Base-by-base conservation (phyloP, 2,888 invertebrate genomes). In the Philereme vetulata region DNA sequence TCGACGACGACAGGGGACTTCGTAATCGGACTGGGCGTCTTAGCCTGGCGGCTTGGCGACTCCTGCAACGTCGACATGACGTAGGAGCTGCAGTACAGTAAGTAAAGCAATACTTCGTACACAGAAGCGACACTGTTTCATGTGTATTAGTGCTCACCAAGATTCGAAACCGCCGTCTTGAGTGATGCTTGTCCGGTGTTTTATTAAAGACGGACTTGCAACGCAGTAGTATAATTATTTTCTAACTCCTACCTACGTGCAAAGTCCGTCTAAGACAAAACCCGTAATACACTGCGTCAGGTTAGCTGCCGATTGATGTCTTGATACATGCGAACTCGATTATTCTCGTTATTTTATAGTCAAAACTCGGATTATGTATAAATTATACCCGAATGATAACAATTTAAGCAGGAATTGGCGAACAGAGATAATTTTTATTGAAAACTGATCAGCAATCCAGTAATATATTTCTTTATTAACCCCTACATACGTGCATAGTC, bases 41-140 rank as follows among this genome's bases (percentile, higher is more conserved):
- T 49, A 32, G 32, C 49, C 32, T 38, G 43, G 10, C 36, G 42
- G 21, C 10, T 48, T 21, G 51, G 51, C 4, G 60, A 60, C 34
- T 48, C 56, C 61, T 61, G 61, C 11, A 56, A 61, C 36, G 46
- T 46, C 43, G 50, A 57, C 40, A 21, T 48, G 43, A 47, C 51
- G 57, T 51, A 51, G 42, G 32, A 38, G 36, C 33, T 52, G 48
- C 35, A 34, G 43, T 45, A 11, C 47, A 11, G 40, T 47, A 45
- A 40, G 49, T 11, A 11, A 47, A 44, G 56, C 46, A 44, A 51
- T 43, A 9, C 35, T 48, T 34, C 5, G 5, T 48, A 10, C 35
- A 35, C 21, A 35, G 36, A 51, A 42, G 42, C 40, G 11, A 32
- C 35, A 35, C 35, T 5, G 8, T 40, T 40, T 40, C 4, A 8